Evolutionary conservation across 2,888 invertebrate genomes (phyloP), one percentile per base, ranked within the genome.

Genomic region (Harpagoxenus sublaevis): DNA sequence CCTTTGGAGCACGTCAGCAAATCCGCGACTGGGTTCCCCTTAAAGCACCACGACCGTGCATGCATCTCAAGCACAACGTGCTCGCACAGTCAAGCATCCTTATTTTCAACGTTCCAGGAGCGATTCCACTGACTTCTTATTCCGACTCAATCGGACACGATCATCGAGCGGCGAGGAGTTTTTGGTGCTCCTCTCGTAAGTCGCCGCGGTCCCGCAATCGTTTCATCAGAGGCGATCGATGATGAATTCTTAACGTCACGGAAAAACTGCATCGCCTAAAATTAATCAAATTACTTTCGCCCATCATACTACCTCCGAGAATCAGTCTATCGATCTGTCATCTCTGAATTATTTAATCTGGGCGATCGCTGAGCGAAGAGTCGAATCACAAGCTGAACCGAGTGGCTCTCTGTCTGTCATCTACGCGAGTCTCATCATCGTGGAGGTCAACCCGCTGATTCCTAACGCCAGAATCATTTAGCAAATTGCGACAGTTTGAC

Each of bases 71-170:
- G 42, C 65, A 42, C 66, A 66, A 68, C 53, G 53, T 42, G 39
- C 42, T 55, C 77, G 68, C 28, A 42, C 18, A n/a, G 66, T 66
- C 66, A 15, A 31, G 78, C 55, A 28, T 68, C 42, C 42, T 78
- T 66, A 66, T 77, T 78, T 68, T 31, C 78, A 55, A 68, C 42
- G 42, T 77, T 75, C 51, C 75, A 39, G 53, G n/a, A 4, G 28
- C 28, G 28, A 68, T 68, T 68, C 68, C 53, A 28, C 4, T 12
- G 42, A 68, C 28, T 78, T 70, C 15, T 57, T 57, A 31, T 35
- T n/a, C 42, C 23, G 15, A 9, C 28, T 23, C 23, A 57, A 70
- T 55, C 45, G 28, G 53, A 45, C 39, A 53, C 28, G 35, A 65
- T 51, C 48, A 3, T 70, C 35, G 70, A 70, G 35, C 31, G 15